phyloP scores from a whole-genome alignment of 2,113 vertebrate species.

The Rhinoderma darwinii region DNA sequence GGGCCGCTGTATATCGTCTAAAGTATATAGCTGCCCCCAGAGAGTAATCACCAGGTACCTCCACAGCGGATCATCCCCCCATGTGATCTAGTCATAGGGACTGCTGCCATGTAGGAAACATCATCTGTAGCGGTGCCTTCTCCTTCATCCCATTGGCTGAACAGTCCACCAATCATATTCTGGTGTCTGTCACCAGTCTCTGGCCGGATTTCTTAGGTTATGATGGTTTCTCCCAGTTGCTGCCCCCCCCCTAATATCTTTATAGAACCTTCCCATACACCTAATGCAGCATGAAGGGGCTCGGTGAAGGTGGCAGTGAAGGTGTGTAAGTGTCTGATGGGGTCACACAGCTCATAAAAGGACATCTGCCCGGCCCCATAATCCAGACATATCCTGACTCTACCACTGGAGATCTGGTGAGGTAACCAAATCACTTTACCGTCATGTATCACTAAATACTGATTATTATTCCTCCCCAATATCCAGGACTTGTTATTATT shows the following conservation, averaged over 20 bases:
- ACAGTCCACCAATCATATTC: too few species aligned
- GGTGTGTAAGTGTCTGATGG: conserved; percentile 9
- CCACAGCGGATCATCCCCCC: too few species aligned
- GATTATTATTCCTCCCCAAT: background rate
- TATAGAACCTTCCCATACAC: background rate
- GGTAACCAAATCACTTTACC: background rate
- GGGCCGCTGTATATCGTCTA: too few species aligned
- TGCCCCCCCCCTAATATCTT: background rate
- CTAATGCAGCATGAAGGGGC: background rate
- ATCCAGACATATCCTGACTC: background rate
- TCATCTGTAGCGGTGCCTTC: background rate
- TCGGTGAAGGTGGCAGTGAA: background rate
- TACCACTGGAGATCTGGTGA: background rate
- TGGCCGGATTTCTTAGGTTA: background rate
- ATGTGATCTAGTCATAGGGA: background rate
- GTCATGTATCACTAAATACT: background rate
- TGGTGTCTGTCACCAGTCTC: too few species aligned
- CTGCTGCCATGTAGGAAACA: background rate
- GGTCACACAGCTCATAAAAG: conserved; percentile 36
- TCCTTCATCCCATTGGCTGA: too few species aligned
- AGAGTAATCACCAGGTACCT: too few species aligned
- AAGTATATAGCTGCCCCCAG: too few species aligned
- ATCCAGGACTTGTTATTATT: background rate
- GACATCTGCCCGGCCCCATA: conserved; percentile 1
- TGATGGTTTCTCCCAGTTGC: background rate